Conservation (phyloP, 2,888 invertebrate genomes). For the Sympetrum striolatum region DNA sequence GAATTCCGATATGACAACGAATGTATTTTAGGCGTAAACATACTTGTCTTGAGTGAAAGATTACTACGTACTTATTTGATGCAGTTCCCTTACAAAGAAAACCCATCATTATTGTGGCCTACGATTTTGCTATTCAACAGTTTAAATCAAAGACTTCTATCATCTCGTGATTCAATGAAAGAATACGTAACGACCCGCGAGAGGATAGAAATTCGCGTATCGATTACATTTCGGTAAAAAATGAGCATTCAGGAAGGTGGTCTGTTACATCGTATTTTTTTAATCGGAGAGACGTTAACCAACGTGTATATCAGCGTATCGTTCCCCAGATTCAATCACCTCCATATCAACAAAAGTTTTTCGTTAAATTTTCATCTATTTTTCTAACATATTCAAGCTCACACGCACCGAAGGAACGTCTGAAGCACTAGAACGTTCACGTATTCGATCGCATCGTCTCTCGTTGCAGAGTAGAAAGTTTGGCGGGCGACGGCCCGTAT, state of each 20-base stretch:
- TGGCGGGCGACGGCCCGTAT: not conserved
- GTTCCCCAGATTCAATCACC: slow-evolving; percentile 1
- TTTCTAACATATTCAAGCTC: not conserved
- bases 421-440: not conserved
- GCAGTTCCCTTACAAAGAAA: not conserved
- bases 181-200: not conserved
- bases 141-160: not conserved
- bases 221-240: not conserved
- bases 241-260: not conserved
- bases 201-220: not conserved
- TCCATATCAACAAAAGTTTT: not conserved
- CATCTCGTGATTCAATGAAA: not conserved
- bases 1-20: slow-evolving; percentile 24
- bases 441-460: not conserved
- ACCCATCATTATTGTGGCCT: not conserved
- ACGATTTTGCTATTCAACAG: not conserved
- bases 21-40: slow-evolving; percentile 4
- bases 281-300: slow-evolving; percentile 20
- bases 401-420: too few relatives aligned
- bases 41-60: not conserved
- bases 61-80: not conserved
- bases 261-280: not conserved
- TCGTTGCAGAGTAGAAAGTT: not conserved
- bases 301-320: slow-evolving; percentile 5
- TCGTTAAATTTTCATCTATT: not conserved